Conservation (phyloP, 2,888 invertebrate species). For the Hirtodrosophila alboralis region DNA sequence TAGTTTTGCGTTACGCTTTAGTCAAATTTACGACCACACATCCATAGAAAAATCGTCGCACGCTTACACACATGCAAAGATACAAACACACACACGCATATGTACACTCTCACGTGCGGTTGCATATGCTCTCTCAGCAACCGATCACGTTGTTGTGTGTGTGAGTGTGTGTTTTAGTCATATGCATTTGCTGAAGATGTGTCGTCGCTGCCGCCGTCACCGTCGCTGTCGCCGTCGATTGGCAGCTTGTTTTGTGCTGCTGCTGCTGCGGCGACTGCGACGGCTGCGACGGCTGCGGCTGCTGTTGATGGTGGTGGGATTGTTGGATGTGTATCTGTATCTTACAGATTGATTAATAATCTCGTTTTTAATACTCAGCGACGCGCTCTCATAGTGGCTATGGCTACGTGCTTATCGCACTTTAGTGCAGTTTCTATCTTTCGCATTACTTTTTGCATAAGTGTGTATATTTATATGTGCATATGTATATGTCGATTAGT, state of each 20-base stretch:
- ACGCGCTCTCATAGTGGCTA: conserved; percentile 24
- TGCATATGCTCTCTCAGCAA: conserved; percentile 40
- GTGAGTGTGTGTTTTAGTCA: conserved; percentile 38
- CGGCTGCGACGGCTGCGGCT: conserved; percentile 8
- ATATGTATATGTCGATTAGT: conserved; percentile 28
- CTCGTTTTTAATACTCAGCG: conserved; percentile 68
- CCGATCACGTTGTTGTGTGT: conserved; percentile 42
- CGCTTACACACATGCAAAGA: conserved; percentile 11
- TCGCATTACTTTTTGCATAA: conserved; percentile 38
- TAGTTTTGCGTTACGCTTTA: conserved; percentile 73
- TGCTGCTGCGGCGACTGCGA: conserved; percentile 14
- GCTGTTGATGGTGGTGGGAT: conserved; percentile 20
- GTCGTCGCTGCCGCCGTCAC: conserved; percentile 60
- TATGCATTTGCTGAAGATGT: conserved; percentile 62
- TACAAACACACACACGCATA: conserved; percentile 17
- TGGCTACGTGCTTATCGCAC: conserved; percentile 74
- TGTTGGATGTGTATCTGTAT: conserved; percentile 68
- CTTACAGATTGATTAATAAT: conserved; percentile 76
- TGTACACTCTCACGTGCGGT: conserved; percentile 49
- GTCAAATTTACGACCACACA: conserved; percentile 70
- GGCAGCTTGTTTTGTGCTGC: conserved; percentile 52
- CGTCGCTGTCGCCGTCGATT: conserved; percentile 60
- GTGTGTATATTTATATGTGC: conserved; percentile 1
- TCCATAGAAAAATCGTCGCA: conserved; percentile 39
- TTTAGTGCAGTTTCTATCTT: conserved; percentile 69